These are phyloP conservation scores for Leiothrix lutea DNA, from an alignment of 2,113 vertebrate species.

Conservation along the genomic window DNA sequence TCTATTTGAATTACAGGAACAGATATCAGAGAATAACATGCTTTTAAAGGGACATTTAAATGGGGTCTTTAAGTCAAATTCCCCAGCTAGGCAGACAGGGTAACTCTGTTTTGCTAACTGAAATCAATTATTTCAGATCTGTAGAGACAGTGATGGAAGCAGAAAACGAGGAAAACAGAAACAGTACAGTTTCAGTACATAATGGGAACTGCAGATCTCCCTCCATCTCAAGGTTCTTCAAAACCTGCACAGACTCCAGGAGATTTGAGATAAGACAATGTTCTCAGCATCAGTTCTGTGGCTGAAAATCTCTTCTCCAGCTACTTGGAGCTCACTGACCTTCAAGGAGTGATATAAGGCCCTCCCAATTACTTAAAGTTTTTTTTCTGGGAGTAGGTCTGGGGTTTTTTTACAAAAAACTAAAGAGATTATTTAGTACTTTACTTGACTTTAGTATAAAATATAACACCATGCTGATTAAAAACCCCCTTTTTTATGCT, in stretches of 20 bases:
- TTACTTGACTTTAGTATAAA: not conserved
- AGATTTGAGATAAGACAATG: accelerated
- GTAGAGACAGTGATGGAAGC: not conserved
- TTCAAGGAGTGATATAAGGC: not conserved
- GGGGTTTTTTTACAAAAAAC: not conserved
- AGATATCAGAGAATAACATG: not conserved
- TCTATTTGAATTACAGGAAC: not conserved
- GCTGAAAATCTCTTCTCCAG: not conserved
- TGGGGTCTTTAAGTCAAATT: not conserved
- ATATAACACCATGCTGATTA: not conserved
- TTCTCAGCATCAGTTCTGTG: not conserved
- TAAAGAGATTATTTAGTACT: not conserved
- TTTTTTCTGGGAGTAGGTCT: not conserved
- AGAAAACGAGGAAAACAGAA: not conserved
- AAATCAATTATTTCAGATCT: not conserved
- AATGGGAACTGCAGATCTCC: not conserved
- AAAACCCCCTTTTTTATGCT: not conserved
- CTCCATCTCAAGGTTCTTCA: not conserved
- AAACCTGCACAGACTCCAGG: not conserved
- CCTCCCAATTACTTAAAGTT: not conserved
- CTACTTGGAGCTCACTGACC: not conserved
- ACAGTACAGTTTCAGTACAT: not conserved
- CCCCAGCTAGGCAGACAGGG: not conserved
- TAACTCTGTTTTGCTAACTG: not conserved
- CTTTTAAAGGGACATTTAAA: not conserved